A percentile compares a stretch with the other conserved stretches of the same genome.
phyloP scores from a whole-genome alignment of 2,797 vertebrate species.

The Caiman crocodilus region DNA sequence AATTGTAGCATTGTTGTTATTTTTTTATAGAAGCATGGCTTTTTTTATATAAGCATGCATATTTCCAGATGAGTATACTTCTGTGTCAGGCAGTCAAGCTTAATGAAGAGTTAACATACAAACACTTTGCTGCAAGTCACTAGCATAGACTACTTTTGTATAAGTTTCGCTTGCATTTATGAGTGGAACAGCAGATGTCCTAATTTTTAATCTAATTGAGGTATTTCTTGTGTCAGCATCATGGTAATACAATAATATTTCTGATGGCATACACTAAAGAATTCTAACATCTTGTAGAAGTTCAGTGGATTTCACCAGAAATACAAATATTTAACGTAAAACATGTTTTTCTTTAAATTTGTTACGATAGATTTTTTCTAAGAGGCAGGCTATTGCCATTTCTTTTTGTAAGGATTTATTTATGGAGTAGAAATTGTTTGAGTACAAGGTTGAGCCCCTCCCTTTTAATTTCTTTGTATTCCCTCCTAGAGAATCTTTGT shows the following conservation, averaged over 20 bases:
- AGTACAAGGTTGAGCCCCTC: not conserved
- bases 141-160: not conserved
- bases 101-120: conserved; percentile 18
- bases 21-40: conserved; percentile 37
- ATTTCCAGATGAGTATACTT: not conserved
- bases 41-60: conserved; percentile 14
- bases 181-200: not conserved
- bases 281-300: not conserved
- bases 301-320: not conserved
- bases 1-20: conserved; percentile 59
- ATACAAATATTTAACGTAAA: not conserved
- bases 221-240: not conserved
- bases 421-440: not conserved
- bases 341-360: not conserved
- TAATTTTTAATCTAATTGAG: not conserved
- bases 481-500: not conserved
- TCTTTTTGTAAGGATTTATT: not conserved
- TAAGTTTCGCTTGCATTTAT: not conserved
- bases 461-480: not conserved
- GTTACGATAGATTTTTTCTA: not conserved
- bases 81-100: not conserved
- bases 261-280: not conserved
- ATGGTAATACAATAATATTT: not conserved
- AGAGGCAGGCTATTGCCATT: not conserved
- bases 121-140: not conserved